These are phyloP conservation scores for Polydrusus tereticollis DNA, from an alignment of 2,888 invertebrate species.

Conservation along the genomic window DNA sequence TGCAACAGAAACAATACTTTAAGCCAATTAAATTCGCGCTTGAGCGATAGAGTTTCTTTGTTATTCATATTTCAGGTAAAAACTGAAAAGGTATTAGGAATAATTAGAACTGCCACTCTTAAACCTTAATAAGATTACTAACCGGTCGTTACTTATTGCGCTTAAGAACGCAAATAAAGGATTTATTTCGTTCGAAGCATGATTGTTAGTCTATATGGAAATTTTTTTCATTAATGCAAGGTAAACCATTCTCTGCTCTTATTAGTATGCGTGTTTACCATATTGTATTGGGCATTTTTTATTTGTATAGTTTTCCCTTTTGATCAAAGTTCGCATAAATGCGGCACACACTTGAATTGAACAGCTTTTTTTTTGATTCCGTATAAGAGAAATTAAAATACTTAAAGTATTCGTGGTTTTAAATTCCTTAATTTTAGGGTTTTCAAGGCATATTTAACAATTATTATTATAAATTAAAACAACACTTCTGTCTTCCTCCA, in stretches of 20 bases:
- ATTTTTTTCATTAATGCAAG: constrained; percentile 33
- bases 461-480: too few relatives aligned
- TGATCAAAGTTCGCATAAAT: too few relatives aligned
- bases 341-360: too few relatives aligned
- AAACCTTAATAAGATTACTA: background rate
- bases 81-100: background rate
- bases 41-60: constrained; percentile 54
- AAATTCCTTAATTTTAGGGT: too few relatives aligned
- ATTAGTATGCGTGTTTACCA: constrained; percentile 19
- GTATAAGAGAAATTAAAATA: too few relatives aligned
- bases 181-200: background rate
- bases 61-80: background rate
- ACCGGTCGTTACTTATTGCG: background rate
- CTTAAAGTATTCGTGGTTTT: too few relatives aligned
- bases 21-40: constrained; percentile 79
- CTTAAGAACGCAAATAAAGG: background rate
- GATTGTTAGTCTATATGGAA: constrained; percentile 3
- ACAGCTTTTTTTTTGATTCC: too few relatives aligned
- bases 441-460: too few relatives aligned
- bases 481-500: too few relatives aligned
- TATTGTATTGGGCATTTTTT: too few relatives aligned
- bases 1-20: constrained; percentile 82
- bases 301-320: too few relatives aligned
- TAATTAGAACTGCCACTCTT: background rate
- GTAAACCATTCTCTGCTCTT: constrained; percentile 30